Percentiles rank a stretch among this genome's conserved stretches.
phyloP scores from a whole-genome alignment of 2,888 invertebrate species.

The Xylocampa areola region DNA sequence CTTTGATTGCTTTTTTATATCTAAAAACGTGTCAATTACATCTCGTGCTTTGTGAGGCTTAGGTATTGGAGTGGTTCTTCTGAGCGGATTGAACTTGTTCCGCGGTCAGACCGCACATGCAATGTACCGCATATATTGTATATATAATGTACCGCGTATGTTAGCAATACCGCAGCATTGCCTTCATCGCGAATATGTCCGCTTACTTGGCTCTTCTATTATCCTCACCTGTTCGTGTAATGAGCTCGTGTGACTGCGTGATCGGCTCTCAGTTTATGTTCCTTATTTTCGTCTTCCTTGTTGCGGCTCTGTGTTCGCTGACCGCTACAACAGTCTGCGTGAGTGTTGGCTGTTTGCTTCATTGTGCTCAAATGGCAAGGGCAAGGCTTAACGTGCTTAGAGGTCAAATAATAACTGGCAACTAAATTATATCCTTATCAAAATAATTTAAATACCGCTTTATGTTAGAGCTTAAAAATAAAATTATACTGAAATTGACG shows the following conservation, averaged over 20 bases:
- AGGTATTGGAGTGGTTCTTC: not conserved
- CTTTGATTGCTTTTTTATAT: too few relatives aligned
- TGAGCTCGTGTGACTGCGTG: not conserved
- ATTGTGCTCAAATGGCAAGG: conserved; percentile 29
- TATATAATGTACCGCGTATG: not conserved
- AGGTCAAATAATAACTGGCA: conserved; percentile 18
- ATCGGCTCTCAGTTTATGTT: conserved; percentile 2
- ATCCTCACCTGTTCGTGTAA: conserved; percentile 1
- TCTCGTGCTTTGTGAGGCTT: too few relatives aligned
- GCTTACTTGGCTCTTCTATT: not conserved
- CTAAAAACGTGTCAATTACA: too few relatives aligned
- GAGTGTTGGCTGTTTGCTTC: conserved; percentile 15
- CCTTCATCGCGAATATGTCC: conserved; percentile 5
- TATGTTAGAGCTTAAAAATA: conserved; percentile 13
- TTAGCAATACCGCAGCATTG: conserved; percentile 14
- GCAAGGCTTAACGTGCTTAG: conserved; percentile 26
- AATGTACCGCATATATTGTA: not conserved
- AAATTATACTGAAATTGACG: conserved; percentile 3
- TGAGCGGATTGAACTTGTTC: not conserved
- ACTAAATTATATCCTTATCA: conserved; percentile 17
- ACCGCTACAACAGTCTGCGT: conserved; percentile 25
- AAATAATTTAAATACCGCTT: not conserved
- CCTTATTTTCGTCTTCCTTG: not conserved
- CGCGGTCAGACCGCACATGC: not conserved
- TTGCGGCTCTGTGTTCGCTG: conserved; percentile 7